phyloP scores from a whole-genome alignment of 2,888 invertebrate genomes.

The Cataglyphis rosenhaueri region DNA sequence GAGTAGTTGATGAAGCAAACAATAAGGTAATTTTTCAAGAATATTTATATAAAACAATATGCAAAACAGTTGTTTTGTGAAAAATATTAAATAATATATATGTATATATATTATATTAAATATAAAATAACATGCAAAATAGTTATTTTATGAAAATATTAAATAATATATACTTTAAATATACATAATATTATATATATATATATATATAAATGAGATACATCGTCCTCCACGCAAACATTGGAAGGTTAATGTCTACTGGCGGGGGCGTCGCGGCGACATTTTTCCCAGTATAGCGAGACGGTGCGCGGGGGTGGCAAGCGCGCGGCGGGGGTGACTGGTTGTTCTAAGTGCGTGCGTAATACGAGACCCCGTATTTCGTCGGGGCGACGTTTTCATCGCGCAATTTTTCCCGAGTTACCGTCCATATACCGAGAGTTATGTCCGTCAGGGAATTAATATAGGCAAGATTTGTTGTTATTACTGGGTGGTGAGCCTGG shows the following conservation, averaged over 20 bases:
- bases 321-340: constrained; percentile 37
- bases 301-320: constrained; percentile 19
- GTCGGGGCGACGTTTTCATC: constrained; percentile 80
- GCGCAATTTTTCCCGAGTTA: constrained; percentile 82
- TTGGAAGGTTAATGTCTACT: constrained; percentile 22
- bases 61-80: background rate
- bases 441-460: constrained; percentile 85
- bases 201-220: background rate
- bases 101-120: background rate
- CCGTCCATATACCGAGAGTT: constrained; percentile 81
- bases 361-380: constrained; percentile 79
- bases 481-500: constrained; percentile 75
- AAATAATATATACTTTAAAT: background rate
- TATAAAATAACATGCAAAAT: background rate
- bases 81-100: background rate
- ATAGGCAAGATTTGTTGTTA: constrained; percentile 85
- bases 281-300: constrained; percentile 29
- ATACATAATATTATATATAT: background rate
- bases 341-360: constrained; percentile 77
- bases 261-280: constrained; percentile 18
- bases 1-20: background rate
- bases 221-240: background rate
- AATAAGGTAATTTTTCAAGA: background rate
- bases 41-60: background rate
- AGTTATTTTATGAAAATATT: background rate